Base-by-base conservation (phyloP, 2,888 invertebrate species). In the Eudemis profundana region DNA sequence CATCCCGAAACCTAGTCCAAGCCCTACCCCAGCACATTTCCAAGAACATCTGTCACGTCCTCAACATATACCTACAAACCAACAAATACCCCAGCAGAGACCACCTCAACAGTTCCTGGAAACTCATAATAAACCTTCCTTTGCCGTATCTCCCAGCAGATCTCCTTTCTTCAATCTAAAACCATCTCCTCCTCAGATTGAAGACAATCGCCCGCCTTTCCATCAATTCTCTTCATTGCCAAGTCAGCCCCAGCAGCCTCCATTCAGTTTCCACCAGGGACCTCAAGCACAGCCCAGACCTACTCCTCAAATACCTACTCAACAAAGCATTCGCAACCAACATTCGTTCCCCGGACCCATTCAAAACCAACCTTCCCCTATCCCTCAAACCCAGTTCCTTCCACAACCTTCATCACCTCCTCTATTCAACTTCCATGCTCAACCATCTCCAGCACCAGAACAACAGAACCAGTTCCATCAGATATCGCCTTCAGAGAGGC, bases 41-140 rank as follows among this genome's bases (percentile, higher is more conserved):
- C 86, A 86, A 70, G 90, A 91, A 15, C 82, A 86, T 70, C 84
- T 81, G 46, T 79, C 75, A 50, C 82, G 84, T 36, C 86, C 87
- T 19, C 87, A 85, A 50, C 72, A 83, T 54, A 81, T 90, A 51
- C 81, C 87, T 4, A 77, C 80, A 10, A 89, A 78, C 66, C 93
- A 93, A 77, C 93, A 93, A 64, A 83, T 93, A 67, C 93, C 93
- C 4, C 93, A 93, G 71, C 89, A 82, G 74, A 79, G 83, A 75
- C 93, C 84, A 46, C 79, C 72, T 63, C 88, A 86, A 54, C 84
- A 89, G 63, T 92, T 92, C 47, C 83, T 72, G 73, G 93, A 85
- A 76, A 81, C 72, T 73, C 87, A 70, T 78, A 93, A 80, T 72
- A 81, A 90, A 76, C 72, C 90, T 74, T 82, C 78, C 66, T 89